Base-by-base conservation (phyloP, 2,797 vertebrate genomes). In the Novumbra hubbsi region DNA sequence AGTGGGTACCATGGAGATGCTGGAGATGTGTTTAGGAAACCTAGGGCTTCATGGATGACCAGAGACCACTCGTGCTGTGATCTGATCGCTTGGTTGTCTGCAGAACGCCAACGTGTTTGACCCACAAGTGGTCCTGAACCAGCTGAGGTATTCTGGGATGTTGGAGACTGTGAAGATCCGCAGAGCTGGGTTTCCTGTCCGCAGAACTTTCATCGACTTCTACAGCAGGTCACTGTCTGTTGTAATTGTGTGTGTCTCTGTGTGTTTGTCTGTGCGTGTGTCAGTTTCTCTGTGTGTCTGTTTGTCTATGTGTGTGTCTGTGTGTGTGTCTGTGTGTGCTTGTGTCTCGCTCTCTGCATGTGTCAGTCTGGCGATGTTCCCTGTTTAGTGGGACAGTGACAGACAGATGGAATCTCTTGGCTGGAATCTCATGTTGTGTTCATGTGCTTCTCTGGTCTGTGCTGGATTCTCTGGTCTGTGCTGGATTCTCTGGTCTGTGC, bases 91-190 rank as follows among this genome's bases (percentile, higher is more conserved):
- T 15, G 70, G 16, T 72, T 5, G 78, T 1, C 24, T 75, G 17
- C 71, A 85, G 84, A 88, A 91, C 0, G 84, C 94, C 0, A 85
- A 91, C 75, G 88, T 87, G 75, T 95, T 94, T 79, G 90, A 84
- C 70, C 87, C 90, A 24, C 90, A 89, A 12, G 89, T 94, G 71
- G 94, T 95, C 74, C 84, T 94, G 19, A 95, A 94, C 75, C 94
- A 95, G 83, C 85, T 95, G 24, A 84, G 88, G 1, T 95, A 95
- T 70, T 95, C 94, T 0, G 94, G 94, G 48, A 95, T 95, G 94
- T 80, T 95, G 84, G 94, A 95, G 80, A 95, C 94, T 0, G 94
- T 95, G 76, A 94, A 94, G 77, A 91, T 95, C 74, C 90, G 94
- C 0, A 87, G 92, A 73, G 94, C 94, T 17, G 94, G 94, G 12